phyloP scores from a whole-genome alignment of 2,888 invertebrate genomes.

The Unio pictorum region DNA sequence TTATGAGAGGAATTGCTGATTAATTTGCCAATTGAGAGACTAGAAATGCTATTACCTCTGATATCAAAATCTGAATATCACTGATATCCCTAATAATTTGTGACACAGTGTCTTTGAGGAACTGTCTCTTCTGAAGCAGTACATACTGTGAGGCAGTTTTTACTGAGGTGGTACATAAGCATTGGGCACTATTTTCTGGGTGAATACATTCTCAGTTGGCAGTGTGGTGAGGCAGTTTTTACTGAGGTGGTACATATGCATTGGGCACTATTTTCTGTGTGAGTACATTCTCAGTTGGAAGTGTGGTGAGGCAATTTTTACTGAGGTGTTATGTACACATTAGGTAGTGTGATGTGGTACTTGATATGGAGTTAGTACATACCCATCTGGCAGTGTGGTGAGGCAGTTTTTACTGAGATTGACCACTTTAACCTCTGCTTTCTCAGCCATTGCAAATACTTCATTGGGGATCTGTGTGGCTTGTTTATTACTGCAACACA shows the following conservation, averaged over 20 bases:
- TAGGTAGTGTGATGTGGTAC: too few species aligned
- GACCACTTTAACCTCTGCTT: constrained; percentile 81
- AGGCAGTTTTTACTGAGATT: constrained; percentile 89
- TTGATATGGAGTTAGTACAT: constrained; percentile 46
- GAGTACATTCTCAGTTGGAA: constrained; percentile 73
- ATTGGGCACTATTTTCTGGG: too few species aligned
- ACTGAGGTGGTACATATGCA: constrained; percentile 80
- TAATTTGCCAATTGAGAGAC: too few species aligned
- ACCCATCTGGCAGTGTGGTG: constrained; percentile 80
- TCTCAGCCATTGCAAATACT: constrained; percentile 81
- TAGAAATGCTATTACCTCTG: too few species aligned
- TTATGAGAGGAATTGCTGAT: too few species aligned
- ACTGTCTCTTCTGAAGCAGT: constrained; percentile 16
- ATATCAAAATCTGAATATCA: too few species aligned
- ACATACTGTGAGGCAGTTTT: constrained; percentile 79
- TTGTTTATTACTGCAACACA: constrained; percentile 75
- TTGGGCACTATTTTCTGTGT: constrained; percentile 77
- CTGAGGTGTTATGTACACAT: too few species aligned
- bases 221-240: constrained; percentile 82
- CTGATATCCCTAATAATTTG: too few species aligned
- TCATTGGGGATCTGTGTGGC: constrained; percentile 80
- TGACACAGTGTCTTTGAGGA: too few species aligned
- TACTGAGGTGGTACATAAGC: constrained; percentile 82
- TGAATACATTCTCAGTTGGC: constrained; percentile 78
- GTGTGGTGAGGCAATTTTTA: too few species aligned